A percentile compares a stretch with the other conserved stretches of the same genome.
Conservation (phyloP, 2,113 vertebrate species). For the Bagarius yarrelli region DNA sequence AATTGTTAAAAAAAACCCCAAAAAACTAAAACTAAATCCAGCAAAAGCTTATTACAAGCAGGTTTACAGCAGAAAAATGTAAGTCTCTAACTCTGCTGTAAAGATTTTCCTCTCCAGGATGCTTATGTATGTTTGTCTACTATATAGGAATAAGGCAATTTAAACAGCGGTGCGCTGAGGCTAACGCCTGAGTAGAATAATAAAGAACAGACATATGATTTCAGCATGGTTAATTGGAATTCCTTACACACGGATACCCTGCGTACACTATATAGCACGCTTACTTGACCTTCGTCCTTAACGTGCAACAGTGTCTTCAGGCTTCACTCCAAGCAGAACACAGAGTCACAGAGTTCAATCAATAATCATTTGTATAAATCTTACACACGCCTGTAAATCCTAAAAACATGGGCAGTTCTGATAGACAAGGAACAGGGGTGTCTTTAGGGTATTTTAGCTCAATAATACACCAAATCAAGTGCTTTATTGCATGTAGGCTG, state of each 20-base stretch:
- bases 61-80: background rate
- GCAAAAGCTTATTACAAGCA: background rate
- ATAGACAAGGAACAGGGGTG: background rate
- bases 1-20: background rate
- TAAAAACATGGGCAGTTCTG: background rate
- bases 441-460: background rate
- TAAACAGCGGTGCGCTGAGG: background rate
- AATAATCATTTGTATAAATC: constrained; percentile 50
- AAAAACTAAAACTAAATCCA: background rate
- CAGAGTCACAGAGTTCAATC: constrained; percentile 45
- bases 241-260: constrained; percentile 28
- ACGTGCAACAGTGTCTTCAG: constrained; percentile 39
- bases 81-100: background rate
- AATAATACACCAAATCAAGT: background rate
- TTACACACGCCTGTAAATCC: constrained; percentile 20
- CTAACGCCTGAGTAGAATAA: constrained; percentile 31
- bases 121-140: constrained; percentile 17
- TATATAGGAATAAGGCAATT: constrained; percentile 6
- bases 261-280: constrained; percentile 26
- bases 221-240: constrained; percentile 33
- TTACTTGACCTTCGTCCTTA: constrained; percentile 47
- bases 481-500: background rate
- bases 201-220: constrained; percentile 29
- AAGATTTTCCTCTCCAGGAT: background rate
- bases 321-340: constrained; percentile 38